Evolutionary conservation across 2,113 vertebrate genomes (phyloP).

Genomic region (Dryoscopus gambensis): DNA sequence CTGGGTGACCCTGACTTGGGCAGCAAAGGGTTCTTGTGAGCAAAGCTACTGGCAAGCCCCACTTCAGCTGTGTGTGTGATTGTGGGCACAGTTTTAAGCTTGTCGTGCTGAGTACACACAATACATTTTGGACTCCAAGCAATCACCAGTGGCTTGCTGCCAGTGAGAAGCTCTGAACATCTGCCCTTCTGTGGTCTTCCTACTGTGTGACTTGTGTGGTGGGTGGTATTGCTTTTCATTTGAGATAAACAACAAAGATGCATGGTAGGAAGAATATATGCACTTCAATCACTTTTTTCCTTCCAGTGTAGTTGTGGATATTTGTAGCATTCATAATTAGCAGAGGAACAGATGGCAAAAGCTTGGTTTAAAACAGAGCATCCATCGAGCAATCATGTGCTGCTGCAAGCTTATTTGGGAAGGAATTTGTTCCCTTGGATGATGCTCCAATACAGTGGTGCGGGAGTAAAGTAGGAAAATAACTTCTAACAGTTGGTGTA

Average conservation of each 20-base stretch:
- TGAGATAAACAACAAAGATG: neutral
- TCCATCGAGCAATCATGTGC: neutral
- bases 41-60: neutral
- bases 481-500: neutral
- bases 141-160: neutral
- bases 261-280: neutral
- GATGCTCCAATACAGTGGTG: neutral
- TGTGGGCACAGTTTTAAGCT: neutral
- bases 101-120: neutral
- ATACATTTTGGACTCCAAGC: neutral
- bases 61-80: neutral
- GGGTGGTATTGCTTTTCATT: neutral
- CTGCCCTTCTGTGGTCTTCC: neutral
- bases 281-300: neutral
- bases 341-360: conserved; percentile 63
- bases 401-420: neutral
- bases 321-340: conserved; percentile 56
- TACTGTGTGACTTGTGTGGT: neutral
- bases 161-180: neutral
- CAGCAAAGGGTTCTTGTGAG: neutral
- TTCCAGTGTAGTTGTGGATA: conserved; percentile 26
- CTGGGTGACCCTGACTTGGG: neutral
- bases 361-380: conserved; percentile 31
- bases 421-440: neutral
- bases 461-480: neutral